A percentile compares a stretch with the other conserved stretches of the same genome.
Conservation (phyloP, 2,888 invertebrate genomes). For the Cenopis cana region DNA sequence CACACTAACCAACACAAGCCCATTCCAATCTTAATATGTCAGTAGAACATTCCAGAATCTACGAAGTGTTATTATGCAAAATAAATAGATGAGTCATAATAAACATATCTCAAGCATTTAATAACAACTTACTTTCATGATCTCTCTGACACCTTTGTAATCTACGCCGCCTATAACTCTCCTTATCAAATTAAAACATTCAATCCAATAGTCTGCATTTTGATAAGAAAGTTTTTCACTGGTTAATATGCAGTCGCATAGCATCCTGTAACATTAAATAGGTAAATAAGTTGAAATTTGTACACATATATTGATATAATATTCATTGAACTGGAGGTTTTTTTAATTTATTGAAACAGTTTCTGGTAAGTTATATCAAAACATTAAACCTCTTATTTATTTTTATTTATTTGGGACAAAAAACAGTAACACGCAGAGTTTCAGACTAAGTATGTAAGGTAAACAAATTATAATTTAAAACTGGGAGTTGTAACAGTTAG, state of each 20-base stretch:
- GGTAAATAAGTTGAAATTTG: neutral
- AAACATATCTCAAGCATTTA: neutral
- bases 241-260: constrained; percentile 94
- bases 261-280: constrained; percentile 83
- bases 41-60: neutral
- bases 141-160: constrained; percentile 97
- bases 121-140: constrained; percentile 90
- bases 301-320: neutral
- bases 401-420: no score
- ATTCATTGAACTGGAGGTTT: no score
- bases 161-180: constrained; percentile 96
- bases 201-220: constrained; percentile 95
- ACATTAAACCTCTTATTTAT: no score
- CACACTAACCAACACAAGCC: neutral
- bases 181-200: constrained; percentile 93
- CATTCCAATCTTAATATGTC: no score
- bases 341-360: no score
- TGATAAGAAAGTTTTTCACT: constrained; percentile 93
- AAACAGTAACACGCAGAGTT: no score
- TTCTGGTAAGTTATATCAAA: no score
- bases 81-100: neutral
- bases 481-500: no score
- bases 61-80: neutral
- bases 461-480: no score
- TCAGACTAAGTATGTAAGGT: no score